Percentiles rank a stretch among this genome's conserved stretches.
These are phyloP conservation scores for Colossoma macropomum DNA, from an alignment of 2,113 vertebrate species.

Conservation along the genomic window DNA sequence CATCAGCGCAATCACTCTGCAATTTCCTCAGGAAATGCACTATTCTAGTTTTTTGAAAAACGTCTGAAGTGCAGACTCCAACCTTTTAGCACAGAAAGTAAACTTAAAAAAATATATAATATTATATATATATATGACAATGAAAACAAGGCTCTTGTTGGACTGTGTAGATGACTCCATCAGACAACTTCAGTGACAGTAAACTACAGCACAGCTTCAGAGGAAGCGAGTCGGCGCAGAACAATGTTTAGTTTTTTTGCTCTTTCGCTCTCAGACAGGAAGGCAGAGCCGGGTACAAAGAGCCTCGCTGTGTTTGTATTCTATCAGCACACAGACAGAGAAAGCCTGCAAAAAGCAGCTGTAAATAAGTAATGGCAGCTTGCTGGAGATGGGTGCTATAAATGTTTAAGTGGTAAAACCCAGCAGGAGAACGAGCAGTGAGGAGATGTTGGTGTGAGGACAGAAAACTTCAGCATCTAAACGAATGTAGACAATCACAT, in stretches of 20 bases:
- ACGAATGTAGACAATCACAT: background rate
- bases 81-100: no score
- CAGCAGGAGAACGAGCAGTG: background rate
- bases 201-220: background rate
- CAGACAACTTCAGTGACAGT: background rate
- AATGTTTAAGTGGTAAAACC: slow-evolving; percentile 25
- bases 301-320: slow-evolving; percentile 16
- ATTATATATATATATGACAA: no score
- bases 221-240: background rate
- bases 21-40: no score
- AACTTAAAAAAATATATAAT: no score
- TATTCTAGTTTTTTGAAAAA: no score
- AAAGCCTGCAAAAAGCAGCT: slow-evolving; percentile 21
- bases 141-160: no score
- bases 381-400: slow-evolving; percentile 26
- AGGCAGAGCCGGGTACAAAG: slow-evolving; percentile 18
- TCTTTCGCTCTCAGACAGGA: slow-evolving; percentile 12
- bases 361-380: slow-evolving; percentile 36
- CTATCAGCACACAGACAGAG: background rate
- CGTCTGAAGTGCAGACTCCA: no score
- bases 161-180: background rate
- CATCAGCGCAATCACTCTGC: no score
- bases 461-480: background rate
- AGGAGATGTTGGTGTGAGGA: background rate
- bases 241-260: background rate